Evolutionary conservation across 2,113 vertebrate genomes (phyloP).

Genomic region (Sinocyclocheilus anophthalmus): DNA sequence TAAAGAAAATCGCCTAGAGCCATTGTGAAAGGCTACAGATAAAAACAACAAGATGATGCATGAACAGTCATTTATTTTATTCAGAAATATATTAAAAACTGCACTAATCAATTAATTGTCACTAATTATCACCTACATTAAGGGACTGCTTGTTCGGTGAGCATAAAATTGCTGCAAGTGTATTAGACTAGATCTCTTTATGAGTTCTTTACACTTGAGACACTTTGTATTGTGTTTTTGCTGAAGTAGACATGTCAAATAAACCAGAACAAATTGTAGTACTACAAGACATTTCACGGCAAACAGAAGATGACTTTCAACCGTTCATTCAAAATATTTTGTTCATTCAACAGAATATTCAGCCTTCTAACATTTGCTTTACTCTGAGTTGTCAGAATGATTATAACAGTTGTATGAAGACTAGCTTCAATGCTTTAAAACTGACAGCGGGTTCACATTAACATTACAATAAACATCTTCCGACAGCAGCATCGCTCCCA

Average conservation of each 20-base stretch:
- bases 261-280: background rate
- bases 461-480: constrained; percentile 5
- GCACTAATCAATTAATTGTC: background rate
- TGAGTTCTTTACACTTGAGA: background rate
- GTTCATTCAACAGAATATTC: background rate
- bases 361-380: background rate
- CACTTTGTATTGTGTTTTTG: background rate
- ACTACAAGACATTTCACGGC: background rate
- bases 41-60: constrained; percentile 19
- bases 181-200: background rate
- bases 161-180: background rate
- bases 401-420: background rate
- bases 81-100: background rate
- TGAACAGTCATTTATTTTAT: background rate
- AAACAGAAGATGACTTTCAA: background rate
- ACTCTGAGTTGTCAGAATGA: background rate
- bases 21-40: background rate
- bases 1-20: background rate
- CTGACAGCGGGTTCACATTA: background rate
- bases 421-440: background rate
- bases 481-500: background rate
- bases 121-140: background rate
- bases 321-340: background rate
- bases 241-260: background rate
- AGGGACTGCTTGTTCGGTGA: background rate